Evolutionary conservation across 2,113 vertebrate genomes (phyloP).

Genomic region (Pollachius pollachius): DNA sequence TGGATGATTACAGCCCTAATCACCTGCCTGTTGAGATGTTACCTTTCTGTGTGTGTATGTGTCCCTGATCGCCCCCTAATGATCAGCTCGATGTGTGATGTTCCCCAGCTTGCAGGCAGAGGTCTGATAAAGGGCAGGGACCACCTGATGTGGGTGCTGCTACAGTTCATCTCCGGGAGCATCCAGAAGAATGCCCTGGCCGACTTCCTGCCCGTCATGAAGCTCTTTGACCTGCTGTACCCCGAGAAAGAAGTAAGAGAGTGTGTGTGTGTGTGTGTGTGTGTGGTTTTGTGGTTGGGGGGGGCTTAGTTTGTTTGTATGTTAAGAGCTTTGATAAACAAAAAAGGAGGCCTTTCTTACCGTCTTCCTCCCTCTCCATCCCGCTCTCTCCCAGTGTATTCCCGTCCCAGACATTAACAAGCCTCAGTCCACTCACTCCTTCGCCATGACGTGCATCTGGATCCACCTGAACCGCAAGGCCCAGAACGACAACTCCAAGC

Average conservation of each 20-base stretch:
- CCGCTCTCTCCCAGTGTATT: constrained; percentile 81
- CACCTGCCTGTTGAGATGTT: background rate
- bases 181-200: constrained; percentile 97
- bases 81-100: constrained; percentile 9
- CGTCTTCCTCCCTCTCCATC: background rate
- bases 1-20: too few relatives aligned
- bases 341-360: too few relatives aligned
- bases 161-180: constrained; percentile 98
- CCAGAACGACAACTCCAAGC: constrained; percentile 93
- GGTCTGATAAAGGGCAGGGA: constrained; percentile 98
- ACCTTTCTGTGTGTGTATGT: background rate
- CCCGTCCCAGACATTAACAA: constrained; percentile 99
- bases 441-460: constrained; percentile 99
- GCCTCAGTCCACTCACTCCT: constrained; percentile 96
- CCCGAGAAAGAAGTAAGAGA: constrained; percentile 91
- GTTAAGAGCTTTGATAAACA: too few relatives aligned
- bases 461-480: constrained; percentile 98
- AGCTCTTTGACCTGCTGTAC: constrained; percentile 97
- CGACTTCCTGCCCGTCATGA: constrained; percentile 98
- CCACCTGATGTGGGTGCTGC: constrained; percentile 98
- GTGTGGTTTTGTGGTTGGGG: too few relatives aligned
- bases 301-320: too few relatives aligned
- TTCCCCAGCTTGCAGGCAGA: constrained; percentile 89
- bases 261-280: background rate
- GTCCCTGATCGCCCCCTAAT: background rate